These are phyloP conservation scores for Capitulum mitella DNA, from an alignment of 2,888 invertebrate species.

Conservation along the genomic window DNA sequence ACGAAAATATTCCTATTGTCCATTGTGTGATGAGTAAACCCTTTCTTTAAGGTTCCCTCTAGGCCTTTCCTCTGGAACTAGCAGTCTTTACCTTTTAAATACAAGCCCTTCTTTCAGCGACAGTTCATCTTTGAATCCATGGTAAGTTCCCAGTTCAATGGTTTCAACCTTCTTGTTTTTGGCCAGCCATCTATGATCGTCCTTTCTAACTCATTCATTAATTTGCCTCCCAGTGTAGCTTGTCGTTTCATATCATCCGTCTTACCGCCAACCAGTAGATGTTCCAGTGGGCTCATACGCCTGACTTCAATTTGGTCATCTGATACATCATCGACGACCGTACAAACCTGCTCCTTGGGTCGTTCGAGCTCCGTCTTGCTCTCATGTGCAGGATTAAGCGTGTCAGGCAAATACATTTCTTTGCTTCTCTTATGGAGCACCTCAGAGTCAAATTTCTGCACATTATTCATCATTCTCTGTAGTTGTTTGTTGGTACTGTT, in stretches of 20 bases:
- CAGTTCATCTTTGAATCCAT: background rate
- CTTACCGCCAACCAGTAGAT: background rate
- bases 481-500: too few relatives aligned
- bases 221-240: background rate
- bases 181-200: background rate
- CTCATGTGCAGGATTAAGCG: background rate
- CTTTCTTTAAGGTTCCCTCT: background rate
- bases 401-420: too few relatives aligned
- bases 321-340: background rate
- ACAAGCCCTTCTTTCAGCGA: background rate
- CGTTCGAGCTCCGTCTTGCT: background rate
- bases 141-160: background rate
- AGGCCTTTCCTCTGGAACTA: background rate
- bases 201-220: background rate
- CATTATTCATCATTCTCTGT: too few relatives aligned
- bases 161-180: background rate
- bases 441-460: too few relatives aligned
- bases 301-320: background rate
- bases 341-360: background rate
- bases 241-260: background rate
- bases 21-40: background rate
- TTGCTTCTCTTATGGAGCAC: too few relatives aligned
- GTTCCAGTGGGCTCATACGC: background rate
- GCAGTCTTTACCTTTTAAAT: background rate
- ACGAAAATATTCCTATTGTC: background rate